Conservation (phyloP, 2,113 vertebrate genomes). For the Piliocolobus tephrosceles region DNA sequence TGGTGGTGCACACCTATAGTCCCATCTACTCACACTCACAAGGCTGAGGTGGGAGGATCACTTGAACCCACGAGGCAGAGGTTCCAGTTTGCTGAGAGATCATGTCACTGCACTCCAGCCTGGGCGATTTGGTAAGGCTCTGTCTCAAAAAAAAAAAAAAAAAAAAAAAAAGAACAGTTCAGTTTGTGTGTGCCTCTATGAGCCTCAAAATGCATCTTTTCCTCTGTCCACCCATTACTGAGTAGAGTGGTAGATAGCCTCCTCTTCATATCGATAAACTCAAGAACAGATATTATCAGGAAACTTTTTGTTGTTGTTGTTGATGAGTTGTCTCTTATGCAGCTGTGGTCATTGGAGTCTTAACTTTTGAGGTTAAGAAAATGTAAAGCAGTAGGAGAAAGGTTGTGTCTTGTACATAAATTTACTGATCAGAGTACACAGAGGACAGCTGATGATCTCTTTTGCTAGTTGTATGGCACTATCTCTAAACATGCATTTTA, state of each 20-base stretch:
- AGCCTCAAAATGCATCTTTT: not conserved
- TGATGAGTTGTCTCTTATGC: not conserved
- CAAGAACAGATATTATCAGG: not conserved
- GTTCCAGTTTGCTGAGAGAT: too few relatives aligned
- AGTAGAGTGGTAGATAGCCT: not conserved
- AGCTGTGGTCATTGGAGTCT: not conserved
- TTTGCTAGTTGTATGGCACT: not conserved
- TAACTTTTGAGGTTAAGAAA: constrained; percentile 51
- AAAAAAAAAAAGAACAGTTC: not conserved
- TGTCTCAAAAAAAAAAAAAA: too few relatives aligned
- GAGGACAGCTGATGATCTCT: constrained; percentile 21
- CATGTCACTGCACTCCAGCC: too few relatives aligned
- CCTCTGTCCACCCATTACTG: not conserved
- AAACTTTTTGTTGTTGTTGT: not conserved
- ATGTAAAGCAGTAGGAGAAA: constrained; percentile 34
- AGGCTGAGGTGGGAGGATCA: too few relatives aligned
- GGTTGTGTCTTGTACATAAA: not conserved
- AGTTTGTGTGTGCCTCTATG: not conserved
- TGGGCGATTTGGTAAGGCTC: too few relatives aligned
- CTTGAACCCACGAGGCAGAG: too few relatives aligned
- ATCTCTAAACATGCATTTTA: constrained; percentile 40
- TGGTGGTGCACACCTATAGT: too few relatives aligned
- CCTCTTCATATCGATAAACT: not conserved
- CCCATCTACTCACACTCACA: too few relatives aligned
- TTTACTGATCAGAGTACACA: not conserved